Conservation (phyloP, 2,113 vertebrate species). For the Microcebus griseorufus region DNA sequence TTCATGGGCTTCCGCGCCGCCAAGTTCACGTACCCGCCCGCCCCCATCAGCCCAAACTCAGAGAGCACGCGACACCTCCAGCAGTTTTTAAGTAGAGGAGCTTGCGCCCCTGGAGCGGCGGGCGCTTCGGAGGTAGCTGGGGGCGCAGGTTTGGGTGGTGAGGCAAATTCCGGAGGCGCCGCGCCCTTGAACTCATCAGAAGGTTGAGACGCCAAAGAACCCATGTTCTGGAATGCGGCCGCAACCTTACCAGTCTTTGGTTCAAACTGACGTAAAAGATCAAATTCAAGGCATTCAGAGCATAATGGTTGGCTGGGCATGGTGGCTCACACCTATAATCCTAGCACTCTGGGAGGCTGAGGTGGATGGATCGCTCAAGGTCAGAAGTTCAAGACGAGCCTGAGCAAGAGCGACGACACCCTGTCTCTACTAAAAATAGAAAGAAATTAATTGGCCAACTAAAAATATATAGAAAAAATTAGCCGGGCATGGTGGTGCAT, state of each 20-base stretch:
- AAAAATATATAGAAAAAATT: too few species aligned
- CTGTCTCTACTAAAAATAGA: too few species aligned
- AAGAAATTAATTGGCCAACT: too few species aligned
- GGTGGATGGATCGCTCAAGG: too few species aligned
- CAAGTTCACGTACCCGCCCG: slow-evolving; percentile 72
- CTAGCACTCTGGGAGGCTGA: too few species aligned
- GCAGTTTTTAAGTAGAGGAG: neutral
- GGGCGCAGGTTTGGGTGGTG: neutral
- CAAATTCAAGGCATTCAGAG: too few species aligned
- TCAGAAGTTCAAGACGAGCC: too few species aligned
- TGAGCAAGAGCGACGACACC: too few species aligned
- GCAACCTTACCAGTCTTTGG: rapidly evolving
- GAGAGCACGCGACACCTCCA: slow-evolving; percentile 74
- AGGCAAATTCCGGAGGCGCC: neutral
- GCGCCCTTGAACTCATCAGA: rapidly evolving
- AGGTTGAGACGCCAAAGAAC: rapidly evolving
- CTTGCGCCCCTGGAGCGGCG: neutral
- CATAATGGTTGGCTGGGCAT: too few species aligned
- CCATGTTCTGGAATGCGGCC: neutral
- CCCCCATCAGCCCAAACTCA: slow-evolving; percentile 62
- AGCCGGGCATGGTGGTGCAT: too few species aligned
- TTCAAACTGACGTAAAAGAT: neutral
- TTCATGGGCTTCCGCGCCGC: slow-evolving; percentile 57
- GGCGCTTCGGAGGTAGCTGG: neutral
- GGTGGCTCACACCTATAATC: too few species aligned